phyloP scores from a whole-genome alignment of 2,113 vertebrate species.

The Morone saxatilis region DNA sequence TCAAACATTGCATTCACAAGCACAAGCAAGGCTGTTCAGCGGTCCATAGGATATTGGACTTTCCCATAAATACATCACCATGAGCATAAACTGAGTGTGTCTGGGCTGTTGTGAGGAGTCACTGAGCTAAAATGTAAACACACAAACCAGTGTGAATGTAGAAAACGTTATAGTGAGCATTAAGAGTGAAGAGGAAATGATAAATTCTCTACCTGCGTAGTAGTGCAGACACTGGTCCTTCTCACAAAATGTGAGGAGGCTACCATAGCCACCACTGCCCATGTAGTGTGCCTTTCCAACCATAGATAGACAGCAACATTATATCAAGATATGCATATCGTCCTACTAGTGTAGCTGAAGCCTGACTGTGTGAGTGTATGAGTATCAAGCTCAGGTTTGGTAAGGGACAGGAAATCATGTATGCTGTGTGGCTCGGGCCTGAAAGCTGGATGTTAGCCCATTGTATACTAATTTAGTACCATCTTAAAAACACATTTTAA shows the following conservation, averaged over 20 bases:
- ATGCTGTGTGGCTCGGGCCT: neutral
- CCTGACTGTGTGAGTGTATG: conserved; percentile 7
- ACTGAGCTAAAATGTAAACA: neutral
- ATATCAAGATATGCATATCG: neutral
- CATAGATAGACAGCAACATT: neutral
- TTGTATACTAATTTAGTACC: neutral
- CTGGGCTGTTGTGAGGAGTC: neutral
- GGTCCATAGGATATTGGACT: neutral
- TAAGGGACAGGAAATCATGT: neutral
- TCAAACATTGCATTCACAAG: neutral
- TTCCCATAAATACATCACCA: neutral
- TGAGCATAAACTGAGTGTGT: neutral
- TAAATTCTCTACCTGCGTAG: neutral
- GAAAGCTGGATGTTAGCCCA: neutral
- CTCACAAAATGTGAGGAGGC: neutral
- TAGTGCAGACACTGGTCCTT: neutral
- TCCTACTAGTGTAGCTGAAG: neutral
- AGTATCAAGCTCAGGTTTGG: neutral
- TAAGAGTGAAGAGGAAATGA: neutral
- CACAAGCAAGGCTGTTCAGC: neutral
- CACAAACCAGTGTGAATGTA: neutral
- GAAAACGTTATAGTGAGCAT: neutral
- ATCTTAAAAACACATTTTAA: neutral
- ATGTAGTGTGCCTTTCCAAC: neutral
- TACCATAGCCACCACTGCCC: neutral